phyloP scores from a whole-genome alignment of 2,113 vertebrate species.

The Nothoprocta pentlandii region DNA sequence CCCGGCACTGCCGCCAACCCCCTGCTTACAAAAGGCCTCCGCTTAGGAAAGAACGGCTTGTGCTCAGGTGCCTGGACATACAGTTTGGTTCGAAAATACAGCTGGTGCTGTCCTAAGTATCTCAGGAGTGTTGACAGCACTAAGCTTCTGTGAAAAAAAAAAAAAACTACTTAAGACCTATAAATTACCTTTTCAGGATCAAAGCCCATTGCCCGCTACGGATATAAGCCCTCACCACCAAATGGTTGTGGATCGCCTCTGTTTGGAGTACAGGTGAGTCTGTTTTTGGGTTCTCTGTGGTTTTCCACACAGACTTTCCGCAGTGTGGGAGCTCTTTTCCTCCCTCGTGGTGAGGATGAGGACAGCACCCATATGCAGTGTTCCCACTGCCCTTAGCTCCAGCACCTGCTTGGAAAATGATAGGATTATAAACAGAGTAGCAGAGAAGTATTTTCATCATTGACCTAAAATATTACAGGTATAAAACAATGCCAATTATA shows the following conservation, averaged over 20 bases:
- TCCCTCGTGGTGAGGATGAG: background rate
- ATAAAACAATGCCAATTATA: background rate
- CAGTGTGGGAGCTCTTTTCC: rapidly evolving
- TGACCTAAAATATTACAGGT: background rate
- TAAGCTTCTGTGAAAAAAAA: background rate
- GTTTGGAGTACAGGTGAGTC: conserved; percentile 91
- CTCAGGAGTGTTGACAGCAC: background rate
- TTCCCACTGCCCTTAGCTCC: background rate
- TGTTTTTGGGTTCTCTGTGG: background rate
- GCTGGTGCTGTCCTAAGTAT: too few species aligned
- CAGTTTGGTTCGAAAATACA: too few species aligned
- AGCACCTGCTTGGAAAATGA: background rate
- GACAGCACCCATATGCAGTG: background rate
- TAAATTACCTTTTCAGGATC: conserved; percentile 83
- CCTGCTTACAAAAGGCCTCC: too few species aligned
- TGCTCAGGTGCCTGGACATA: too few species aligned
- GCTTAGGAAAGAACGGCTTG: too few species aligned
- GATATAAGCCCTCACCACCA: conserved; percentile 90
- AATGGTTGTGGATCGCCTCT: conserved; percentile 97
- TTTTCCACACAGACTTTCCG: background rate
- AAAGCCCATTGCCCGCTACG: conserved; percentile 84
- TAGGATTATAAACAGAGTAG: rapidly evolving
- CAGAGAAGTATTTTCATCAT: background rate
- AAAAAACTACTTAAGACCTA: background rate
- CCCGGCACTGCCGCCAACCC: too few species aligned